Base-by-base conservation (phyloP, 2,113 vertebrate species). In the Elaphurus davidianus region DNA sequence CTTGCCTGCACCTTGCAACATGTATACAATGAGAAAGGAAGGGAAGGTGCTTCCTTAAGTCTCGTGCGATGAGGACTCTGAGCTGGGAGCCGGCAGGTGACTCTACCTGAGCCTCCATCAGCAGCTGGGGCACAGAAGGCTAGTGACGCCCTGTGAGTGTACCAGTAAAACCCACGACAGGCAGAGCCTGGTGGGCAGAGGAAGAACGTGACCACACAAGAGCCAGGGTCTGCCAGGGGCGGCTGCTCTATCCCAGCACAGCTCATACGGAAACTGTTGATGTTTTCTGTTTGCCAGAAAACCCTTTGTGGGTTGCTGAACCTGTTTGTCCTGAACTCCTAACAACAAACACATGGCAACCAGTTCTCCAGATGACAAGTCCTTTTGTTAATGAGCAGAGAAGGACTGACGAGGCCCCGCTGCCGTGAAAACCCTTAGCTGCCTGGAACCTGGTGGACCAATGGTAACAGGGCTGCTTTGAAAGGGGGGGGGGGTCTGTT, bases 241-340 rank as follows among this genome's bases (percentile, higher is more conserved):
- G 14, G 55, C 87, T 47, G 89, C 74, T 94, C 25, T 40, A 55
- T 43, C 74, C 93, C 89, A 92, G 40, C 50, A 88, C 59, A 86
- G 91, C 71, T 81, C 95, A 52, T 71, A 81, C 74, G 90, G 93
- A 98, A 96, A 86, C 84, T 97, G 97, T 98, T 98, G 94, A 62
- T 96, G 93, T 98, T 98, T 97, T 95, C 64, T 60, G 79, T 90
- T 97, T 95, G 97, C 95, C 96, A 95, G 76, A 93, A 95, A 97
- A 95, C 1, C 92, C 94, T 82, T 62, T 78, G 89, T 82, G 64
- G 25, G 3, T 95, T 64, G 96, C 59, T 79, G 81, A 97, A 98
- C 98, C 98, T 98, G 98, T 98, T 96, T 98, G 96, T 98, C 98
- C 96, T 98, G 98, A 98, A 97, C 92, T 97, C 94, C 54, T 93